Evolutionary conservation across 2,888 invertebrate genomes (phyloP), one percentile per base, ranked within the genome.

Genomic region (Oxytorus armatus): DNA sequence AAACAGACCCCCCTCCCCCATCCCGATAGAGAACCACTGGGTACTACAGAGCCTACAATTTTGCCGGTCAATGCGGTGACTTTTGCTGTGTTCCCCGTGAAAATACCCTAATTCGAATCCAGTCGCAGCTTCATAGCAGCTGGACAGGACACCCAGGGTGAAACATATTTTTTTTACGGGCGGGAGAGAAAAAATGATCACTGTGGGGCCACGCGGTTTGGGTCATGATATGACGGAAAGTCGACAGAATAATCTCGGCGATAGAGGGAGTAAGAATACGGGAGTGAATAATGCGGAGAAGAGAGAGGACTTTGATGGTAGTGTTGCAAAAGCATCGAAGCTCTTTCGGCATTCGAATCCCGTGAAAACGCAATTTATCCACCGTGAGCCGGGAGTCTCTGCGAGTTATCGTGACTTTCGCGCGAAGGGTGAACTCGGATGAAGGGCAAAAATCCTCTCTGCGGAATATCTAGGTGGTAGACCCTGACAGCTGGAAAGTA

Each of bases 321-420:
- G 16, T 25, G 51, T 53, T 11, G 47, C 29, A 44, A 51, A 33
- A 65, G 33, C 36, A 49, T 25, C 29, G 47, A 49, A 51, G 63
- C 63, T 59, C 49, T 66, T 66, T 68, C 21, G 49, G 82, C 81
- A 87, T 87, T 87, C 87, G 84, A 83, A 86, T 79, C 85, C 86
- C 86, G 86, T 86, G 82, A 83, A 82, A 84, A 84, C 79, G 66
- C 86, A 84, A 86, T 87, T 87, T 87, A 85, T 87, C 81, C 5
- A 85, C 84, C 80, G 3, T 29, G 29, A 29, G 29, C 29, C 29
- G 3, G 5, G 3, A 29, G 2, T 3, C 2, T 29, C 5, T n/a
- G 70, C 86, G 85, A 87, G 87, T 87, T 87, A 85, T 87, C 82
- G n/a, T n/a, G n/a, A n/a, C n/a, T n/a, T n/a, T n/a, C n/a, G n/a